Percentiles rank a stretch among this genome's conserved stretches.
These are phyloP conservation scores for Chrysogorgia sp. DNA, from an alignment of 92 coral and sea anemone genomes.

Conservation along the genomic window DNA sequence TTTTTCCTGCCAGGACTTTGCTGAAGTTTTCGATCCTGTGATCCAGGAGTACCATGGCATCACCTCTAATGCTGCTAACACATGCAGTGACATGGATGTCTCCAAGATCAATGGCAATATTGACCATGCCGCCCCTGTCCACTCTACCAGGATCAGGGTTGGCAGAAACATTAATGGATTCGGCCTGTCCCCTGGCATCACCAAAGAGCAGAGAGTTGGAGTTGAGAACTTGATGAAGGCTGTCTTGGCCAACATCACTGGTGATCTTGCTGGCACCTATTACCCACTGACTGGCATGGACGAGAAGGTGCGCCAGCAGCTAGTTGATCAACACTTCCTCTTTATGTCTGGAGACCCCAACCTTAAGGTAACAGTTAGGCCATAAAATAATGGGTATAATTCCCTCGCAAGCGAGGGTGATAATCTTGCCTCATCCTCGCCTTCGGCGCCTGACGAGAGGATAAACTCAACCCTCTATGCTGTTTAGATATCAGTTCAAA, in stretches of 20 bases:
- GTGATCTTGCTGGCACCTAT: constrained; percentile 78
- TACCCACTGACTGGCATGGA: constrained; percentile 92
- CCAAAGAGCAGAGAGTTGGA: constrained; percentile 72
- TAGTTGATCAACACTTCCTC: constrained; percentile 86
- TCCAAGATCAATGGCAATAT: constrained; percentile 79
- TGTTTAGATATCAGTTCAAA: too few relatives aligned
- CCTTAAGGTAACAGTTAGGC: not conserved
- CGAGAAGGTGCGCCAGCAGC: constrained; percentile 74
- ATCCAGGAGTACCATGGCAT: constrained; percentile 83
- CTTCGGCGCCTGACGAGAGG: too few relatives aligned
- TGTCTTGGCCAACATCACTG: constrained; percentile 69
- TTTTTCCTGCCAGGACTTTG: constrained; percentile 17
- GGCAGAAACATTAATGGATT: constrained; percentile 84
- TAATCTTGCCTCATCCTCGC: too few relatives aligned
- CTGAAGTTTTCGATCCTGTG: constrained; percentile 16
- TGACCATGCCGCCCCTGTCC: constrained; percentile 59
- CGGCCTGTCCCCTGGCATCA: constrained; percentile 74
- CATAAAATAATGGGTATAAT: too few relatives aligned
- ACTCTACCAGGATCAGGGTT: constrained; percentile 90
- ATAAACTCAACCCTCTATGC: too few relatives aligned
- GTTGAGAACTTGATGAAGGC: constrained; percentile 83
- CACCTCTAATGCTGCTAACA: constrained; percentile 76
- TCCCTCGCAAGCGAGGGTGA: too few relatives aligned
- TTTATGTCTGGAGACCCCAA: constrained; percentile 56
- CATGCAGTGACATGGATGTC: constrained; percentile 81